Evolutionary conservation across 92 coral and sea anemone species (phyloP), one percentile per base, ranked within the genome.

Genomic region (Palythoa grandis): DNA sequence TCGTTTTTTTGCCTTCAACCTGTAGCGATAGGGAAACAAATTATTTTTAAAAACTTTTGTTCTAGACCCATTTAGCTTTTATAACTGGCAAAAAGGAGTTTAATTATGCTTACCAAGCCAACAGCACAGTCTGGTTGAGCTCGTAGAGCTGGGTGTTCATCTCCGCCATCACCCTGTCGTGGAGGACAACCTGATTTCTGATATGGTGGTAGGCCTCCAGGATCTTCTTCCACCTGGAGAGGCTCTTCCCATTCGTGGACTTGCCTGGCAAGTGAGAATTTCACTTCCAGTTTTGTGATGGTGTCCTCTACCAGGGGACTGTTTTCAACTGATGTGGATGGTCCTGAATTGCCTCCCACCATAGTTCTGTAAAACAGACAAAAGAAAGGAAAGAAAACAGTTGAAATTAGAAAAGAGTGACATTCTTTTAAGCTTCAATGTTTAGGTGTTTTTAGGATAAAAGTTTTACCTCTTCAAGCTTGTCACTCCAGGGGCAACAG

Each of bases 251-350:
- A 0, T 9, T 6, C 2, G 82, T 65, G 4, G 15, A 19, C 54
- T 70, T 90, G 47, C 22, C 13, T 1, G 88, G 74, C 2, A 66
- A 76, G n/a, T 16, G 39, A 19, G 40, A 40, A 82, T 35, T 48
- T 60, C 1, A 63, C 20, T 60, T 87, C 91, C 17, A 87, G 35
- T 52, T 56, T 39, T 25, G 40, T 65, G 29, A 87, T 57, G 3
- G 88, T 58, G 58, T 82, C 84, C 90, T 91, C 88, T 7, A 91
- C 91, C 43, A 91, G 69, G 38, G 91, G 93, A 70, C 91, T 91
- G 72, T 25, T 74, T 14, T 91, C 83, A 0, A 78, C 93, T 2
- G 91, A 69, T 1, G 88, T 87, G 2, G 89, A 74, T 0, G 89
- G 93, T 0, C 91, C 93, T 7, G 85, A 84, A 15, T 74, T 74